Percentiles rank a stretch among this genome's conserved stretches.
Conservation (phyloP, 1,140 invertebrate genomes). For the Drosophila sproati region DNA sequence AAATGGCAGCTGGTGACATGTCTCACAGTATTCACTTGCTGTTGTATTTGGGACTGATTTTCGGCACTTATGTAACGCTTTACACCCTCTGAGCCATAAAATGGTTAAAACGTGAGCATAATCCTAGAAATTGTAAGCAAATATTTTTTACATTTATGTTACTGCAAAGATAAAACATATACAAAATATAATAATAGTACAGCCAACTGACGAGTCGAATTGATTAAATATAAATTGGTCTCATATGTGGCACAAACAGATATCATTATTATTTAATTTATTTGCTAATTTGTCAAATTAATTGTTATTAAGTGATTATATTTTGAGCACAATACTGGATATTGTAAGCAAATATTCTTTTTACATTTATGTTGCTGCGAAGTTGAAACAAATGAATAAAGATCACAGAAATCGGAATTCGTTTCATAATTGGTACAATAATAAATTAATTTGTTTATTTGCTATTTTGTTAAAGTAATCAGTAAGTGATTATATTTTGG, state of each 20-base stretch:
- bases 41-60: constrained; percentile 46
- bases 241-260: too few relatives aligned
- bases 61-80: neutral
- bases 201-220: too few relatives aligned
- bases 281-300: neutral
- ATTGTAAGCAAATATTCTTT: constrained; percentile 5
- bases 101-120: constrained; percentile 26
- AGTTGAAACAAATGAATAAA: neutral
- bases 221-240: too few relatives aligned
- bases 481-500: constrained; percentile 23
- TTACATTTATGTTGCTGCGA: neutral
- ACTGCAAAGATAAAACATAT: neutral
- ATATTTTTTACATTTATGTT: constrained; percentile 4
- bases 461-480: neutral
- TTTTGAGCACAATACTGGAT: constrained; percentile 23
- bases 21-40: constrained; percentile 20
- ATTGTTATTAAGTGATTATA: constrained; percentile 27
- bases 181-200: neutral
- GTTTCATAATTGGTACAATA: too few relatives aligned
- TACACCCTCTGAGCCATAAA: constrained; percentile 28
- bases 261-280: neutral
- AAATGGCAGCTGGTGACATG: constrained; percentile 67
- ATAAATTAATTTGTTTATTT: neutral
- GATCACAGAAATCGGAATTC: too few relatives aligned
- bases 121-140: constrained; percentile 5